Base-by-base conservation (phyloP, 1,140 invertebrate species). In the Pogonognathellus flavescens region DNA sequence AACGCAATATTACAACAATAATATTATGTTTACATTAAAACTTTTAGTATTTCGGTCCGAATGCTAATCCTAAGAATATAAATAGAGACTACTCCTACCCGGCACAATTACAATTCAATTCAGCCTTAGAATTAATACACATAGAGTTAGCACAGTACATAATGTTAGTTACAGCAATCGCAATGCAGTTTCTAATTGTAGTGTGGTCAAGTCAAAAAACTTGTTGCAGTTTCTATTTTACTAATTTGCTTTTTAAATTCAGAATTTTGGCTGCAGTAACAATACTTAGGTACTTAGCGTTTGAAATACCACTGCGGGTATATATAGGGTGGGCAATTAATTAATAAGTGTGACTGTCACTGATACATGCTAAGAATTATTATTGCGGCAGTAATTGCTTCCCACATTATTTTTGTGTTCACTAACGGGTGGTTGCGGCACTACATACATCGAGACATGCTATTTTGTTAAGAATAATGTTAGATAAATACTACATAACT, bases 231-330 rank as follows among this genome's bases (percentile, higher is more conserved):
- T 66, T 6, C 31, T 41, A 6, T 41, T 1, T n/a, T n/a, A n/a
- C n/a, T 41, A 41, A 6, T 66, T 66, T 25, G 62, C 62, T 76
- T n/a, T n/a, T n/a, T 76, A 50, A 76, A 25, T 76, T 50, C 25
- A 76, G 70, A 76, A 76, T 76, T 76, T 76, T 76, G 70, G 70
- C 70, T 18, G 49, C 31, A 31, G 70, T 18, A 49, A 49, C 70
- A 66, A 20, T 66, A n/a, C 14, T 2, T 72, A 72, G 16, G 20
- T 11, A 4, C 7, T 72, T 60, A 62, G 59, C 18, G 2, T 13
- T 62, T 76, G 49, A n/a, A n/a, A 49, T 49, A 76, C n/a, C 11
- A 10, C 59, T n/a, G n/a, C n/a, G n/a, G n/a, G n/a, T n/a, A n/a
- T n/a, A n/a, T n/a, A 18, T 9, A 9, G 20, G 18, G 13, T 41